Percentiles rank a stretch among this genome's conserved stretches.
These are phyloP conservation scores for Penaeus vannamei DNA, from an alignment of 1,140 invertebrate species.

Conservation along the genomic window DNA sequence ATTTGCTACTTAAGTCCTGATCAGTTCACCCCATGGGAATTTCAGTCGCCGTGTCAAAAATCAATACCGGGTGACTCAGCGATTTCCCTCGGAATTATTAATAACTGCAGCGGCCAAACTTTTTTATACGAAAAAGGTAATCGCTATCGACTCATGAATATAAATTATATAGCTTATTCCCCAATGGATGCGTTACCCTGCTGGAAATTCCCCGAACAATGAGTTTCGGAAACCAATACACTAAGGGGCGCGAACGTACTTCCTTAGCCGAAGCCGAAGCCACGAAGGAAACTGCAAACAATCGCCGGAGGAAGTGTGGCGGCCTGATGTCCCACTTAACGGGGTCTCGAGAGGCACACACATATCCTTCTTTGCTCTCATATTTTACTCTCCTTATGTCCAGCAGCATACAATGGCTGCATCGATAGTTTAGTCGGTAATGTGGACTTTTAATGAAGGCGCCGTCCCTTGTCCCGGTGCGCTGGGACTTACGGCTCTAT, in stretches of 20 bases:
- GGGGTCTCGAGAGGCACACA: no score
- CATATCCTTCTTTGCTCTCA: no score
- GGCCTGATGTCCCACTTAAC: no score
- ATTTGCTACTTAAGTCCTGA: no score
- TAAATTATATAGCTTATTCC: slow-evolving; percentile 54
- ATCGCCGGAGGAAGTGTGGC: no score
- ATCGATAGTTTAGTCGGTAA: slow-evolving; percentile 45
- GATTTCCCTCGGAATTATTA: slow-evolving; percentile 41
- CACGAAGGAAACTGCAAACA: no score
- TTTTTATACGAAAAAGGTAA: slow-evolving; percentile 41
- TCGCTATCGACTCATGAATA: slow-evolving; percentile 57
- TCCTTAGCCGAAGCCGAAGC: background rate
- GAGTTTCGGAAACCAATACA: slow-evolving; percentile 52
- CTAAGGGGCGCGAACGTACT: slow-evolving; percentile 1
- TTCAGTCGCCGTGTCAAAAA: background rate
- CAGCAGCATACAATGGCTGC: slow-evolving; percentile 42
- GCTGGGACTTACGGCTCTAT: background rate
- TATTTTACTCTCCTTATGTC: slow-evolving; percentile 29
- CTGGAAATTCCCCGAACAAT: slow-evolving; percentile 41
- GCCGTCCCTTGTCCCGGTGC: background rate
- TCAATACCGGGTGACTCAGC: background rate
- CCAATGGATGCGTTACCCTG: slow-evolving; percentile 41
- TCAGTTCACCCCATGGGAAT: no score
- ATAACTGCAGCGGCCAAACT: slow-evolving; percentile 49
- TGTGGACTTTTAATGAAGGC: slow-evolving; percentile 33